phyloP scores from a whole-genome alignment of 2,888 invertebrate species.

The Eristalis arbustorum region DNA sequence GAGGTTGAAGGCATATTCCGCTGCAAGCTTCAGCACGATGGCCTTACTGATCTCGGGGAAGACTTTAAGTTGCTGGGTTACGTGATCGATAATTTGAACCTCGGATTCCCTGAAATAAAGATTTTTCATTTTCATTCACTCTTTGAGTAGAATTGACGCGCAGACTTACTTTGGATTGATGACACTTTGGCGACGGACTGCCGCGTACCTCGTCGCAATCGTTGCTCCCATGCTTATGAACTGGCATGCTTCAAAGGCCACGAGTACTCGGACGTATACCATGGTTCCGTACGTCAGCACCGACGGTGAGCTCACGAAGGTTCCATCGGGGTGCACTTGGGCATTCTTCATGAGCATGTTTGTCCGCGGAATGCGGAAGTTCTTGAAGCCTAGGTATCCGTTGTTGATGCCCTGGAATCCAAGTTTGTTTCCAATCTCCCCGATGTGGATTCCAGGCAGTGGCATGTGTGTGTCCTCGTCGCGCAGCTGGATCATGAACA shows the following conservation, averaged over 20 bases:
- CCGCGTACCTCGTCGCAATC: conserved; percentile 94
- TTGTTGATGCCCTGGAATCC: conserved; percentile 95
- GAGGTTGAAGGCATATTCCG: conserved; percentile 89
- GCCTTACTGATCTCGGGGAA: conserved; percentile 90
- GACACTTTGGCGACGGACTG: conserved; percentile 92
- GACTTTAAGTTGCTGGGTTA: conserved; percentile 95
- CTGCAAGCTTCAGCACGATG: conserved; percentile 88
- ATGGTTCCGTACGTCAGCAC: conserved; percentile 91
- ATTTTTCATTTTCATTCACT: conserved; percentile 72
- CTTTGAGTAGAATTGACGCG: conserved; percentile 79
- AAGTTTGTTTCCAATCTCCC: conserved; percentile 96
- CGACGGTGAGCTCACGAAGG: conserved; percentile 89
- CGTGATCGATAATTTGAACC: conserved; percentile 93
- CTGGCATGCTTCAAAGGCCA: conserved; percentile 87
- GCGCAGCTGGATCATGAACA: conserved; percentile 94
- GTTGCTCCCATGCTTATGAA: conserved; percentile 91
- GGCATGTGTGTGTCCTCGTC: conserved; percentile 93
- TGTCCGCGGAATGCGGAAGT: conserved; percentile 91
- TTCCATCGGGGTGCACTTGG: conserved; percentile 94
- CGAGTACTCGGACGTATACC: conserved; percentile 93
- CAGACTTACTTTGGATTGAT: conserved; percentile 85
- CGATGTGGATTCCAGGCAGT: conserved; percentile 91
- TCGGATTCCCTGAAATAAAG: conserved; percentile 86
- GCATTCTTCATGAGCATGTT: conserved; percentile 96
- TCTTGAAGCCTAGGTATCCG: conserved; percentile 92